A percentile compares a stretch with the other conserved stretches of the same genome.
Conservation (phyloP, 2,888 invertebrate genomes). For the Falcaria lacertinaria region DNA sequence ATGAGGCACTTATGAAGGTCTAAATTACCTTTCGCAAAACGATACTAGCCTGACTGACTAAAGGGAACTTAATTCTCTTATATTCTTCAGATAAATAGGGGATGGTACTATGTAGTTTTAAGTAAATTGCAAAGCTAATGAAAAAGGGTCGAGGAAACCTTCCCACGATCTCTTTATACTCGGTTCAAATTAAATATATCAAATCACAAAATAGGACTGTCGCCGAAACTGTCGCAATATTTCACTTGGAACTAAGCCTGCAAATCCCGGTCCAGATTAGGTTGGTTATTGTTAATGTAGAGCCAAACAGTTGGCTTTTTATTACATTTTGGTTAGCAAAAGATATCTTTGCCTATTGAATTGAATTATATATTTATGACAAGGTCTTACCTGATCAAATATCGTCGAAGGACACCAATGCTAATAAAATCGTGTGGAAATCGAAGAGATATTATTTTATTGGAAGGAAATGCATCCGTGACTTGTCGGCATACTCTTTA, state of each 20-base stretch:
- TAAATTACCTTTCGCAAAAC: no score
- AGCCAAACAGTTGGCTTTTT: constrained; percentile 18
- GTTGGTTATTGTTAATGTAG: constrained; percentile 22
- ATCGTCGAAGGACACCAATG: not conserved
- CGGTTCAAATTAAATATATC: constrained; percentile 19
- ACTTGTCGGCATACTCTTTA: not conserved
- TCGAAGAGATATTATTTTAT: not conserved
- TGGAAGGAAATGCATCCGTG: not conserved
- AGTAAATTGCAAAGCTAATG: no score
- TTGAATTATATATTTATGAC: not conserved
- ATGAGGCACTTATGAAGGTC: no score
- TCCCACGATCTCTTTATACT: constrained; percentile 2
- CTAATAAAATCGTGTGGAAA: not conserved
- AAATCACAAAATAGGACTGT: constrained; percentile 29
- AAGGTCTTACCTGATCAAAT: not conserved
- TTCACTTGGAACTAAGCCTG: constrained; percentile 23
- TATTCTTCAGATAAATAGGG: no score
- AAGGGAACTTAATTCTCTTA: no score
- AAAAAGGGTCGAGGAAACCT: not conserved
- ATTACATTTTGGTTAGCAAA: constrained; percentile 1
- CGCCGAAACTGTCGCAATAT: constrained; percentile 23
- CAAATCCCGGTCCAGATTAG: constrained; percentile 9
- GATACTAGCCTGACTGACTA: no score
- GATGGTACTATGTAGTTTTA: no score
- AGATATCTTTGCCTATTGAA: no score